Evolutionary conservation across 2,797 vertebrate species (phyloP), one percentile per base, ranked within the genome.

Genomic region (Falco columbarius): DNA sequence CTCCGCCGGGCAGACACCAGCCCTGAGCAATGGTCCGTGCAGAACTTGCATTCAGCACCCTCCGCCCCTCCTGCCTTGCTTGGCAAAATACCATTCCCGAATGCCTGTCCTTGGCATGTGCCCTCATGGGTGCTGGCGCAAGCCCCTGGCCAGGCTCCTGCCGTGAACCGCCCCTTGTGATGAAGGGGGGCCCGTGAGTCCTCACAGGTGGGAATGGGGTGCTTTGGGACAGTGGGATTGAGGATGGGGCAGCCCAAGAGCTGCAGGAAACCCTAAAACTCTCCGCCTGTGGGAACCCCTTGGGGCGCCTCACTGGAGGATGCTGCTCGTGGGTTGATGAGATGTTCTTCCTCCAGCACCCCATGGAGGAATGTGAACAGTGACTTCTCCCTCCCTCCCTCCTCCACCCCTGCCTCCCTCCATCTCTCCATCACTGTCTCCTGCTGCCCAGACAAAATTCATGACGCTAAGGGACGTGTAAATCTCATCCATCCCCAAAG

Each of bases 31-130:
- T 12, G 68, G 44, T 9, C 74, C 7, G 12, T 59, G 86, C 4
- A 20, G 14, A 30, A 40, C 23, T 10, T 3, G 23, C 10, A 0
- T 1, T 21, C 65, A 3, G 58, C 6, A 0, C 12, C 68, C 23
- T 76, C 66, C 38, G 51, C 34, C 49, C 23, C 67, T 51, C 66
- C 56, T 1, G 2, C 67, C 40, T 27, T 14, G 10, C 55, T 63
- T 13, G 4, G 77, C 56, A 4, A 5, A 54, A 14, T 1, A 0
- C 3, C 24, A 9, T 15, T 44, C 56, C 72, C 34, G 1, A 20
- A 7, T 0, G 8, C 38, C 44, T 6, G 21, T 29, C 86, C 58
- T 61, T 56, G 66, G 77, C 49, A 40, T 21, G 47, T 4, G 16
- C 30, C 47, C 51, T 12, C 9, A 0, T 4, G 52, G 40, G 59